A percentile compares a stretch with the other conserved stretches of the same genome.
phyloP scores from a whole-genome alignment of 2,888 invertebrate species.

The Tipula unca region DNA sequence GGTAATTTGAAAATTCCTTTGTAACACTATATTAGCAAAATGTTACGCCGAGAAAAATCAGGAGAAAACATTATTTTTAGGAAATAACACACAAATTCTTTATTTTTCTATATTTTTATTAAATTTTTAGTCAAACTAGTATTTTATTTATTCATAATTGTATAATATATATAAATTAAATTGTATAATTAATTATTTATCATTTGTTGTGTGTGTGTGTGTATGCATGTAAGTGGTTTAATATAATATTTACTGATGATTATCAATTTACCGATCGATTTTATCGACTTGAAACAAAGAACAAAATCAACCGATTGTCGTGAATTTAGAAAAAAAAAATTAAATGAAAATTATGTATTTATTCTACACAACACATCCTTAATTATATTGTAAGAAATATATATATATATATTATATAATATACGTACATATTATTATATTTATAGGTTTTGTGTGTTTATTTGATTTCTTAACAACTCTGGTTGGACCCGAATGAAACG shows the following conservation, averaged over 20 bases:
- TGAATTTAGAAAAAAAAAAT: neutral
- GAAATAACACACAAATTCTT: neutral
- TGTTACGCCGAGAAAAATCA: too few species aligned
- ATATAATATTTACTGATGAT: neutral
- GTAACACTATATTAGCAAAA: too few species aligned
- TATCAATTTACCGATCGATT: neutral
- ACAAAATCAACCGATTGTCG: neutral
- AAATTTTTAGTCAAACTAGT: conserved; percentile 8
- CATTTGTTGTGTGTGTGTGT: neutral
- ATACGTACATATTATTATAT: neutral
- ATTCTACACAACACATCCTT: neutral
- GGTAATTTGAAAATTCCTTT: too few species aligned
- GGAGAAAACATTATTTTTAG: neutral
- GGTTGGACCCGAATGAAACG: neutral
- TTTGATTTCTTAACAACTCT: neutral
- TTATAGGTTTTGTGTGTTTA: neutral
- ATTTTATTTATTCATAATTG: neutral
- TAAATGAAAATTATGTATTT: neutral
- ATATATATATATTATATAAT: neutral
- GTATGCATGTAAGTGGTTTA: neutral
- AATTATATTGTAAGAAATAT: neutral
- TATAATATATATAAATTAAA: neutral
- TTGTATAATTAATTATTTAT: conserved; percentile 8
- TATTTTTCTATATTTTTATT: neutral
- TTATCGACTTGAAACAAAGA: neutral